Evolutionary conservation across 2,113 vertebrate genomes (phyloP).

Genomic region (Vulpes vulpes): DNA sequence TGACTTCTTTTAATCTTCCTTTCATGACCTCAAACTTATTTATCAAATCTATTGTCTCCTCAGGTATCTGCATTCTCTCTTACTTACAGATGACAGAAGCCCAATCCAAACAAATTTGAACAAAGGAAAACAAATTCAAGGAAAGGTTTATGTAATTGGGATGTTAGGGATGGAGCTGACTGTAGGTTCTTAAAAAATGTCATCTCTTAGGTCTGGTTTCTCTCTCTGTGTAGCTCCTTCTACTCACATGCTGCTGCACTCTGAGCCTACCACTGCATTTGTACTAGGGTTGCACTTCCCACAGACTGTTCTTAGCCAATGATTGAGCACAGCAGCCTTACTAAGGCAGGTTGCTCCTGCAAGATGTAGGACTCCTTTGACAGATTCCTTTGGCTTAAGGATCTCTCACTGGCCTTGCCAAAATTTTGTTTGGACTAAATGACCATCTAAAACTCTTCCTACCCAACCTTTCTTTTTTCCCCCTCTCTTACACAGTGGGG

Average conservation of each 20-base stretch:
- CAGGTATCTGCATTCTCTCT: slow-evolving; percentile 8
- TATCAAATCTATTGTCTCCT: slow-evolving; percentile 11
- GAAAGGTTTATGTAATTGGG: not conserved
- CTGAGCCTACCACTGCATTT: not conserved
- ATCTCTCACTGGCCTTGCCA: not conserved
- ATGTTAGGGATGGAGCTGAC: not conserved
- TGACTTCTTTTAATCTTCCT: slow-evolving; percentile 54
- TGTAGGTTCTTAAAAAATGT: not conserved
- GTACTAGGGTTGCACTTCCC: not conserved
- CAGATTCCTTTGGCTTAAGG: not conserved
- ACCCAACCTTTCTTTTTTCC: not conserved
- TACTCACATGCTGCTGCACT: not conserved
- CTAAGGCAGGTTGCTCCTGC: not conserved
- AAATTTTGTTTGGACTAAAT: slow-evolving; percentile 27
- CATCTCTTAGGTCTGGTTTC: not conserved
- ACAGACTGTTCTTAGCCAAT: not conserved
- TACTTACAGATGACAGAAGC: slow-evolving; percentile 45
- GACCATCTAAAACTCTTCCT: not conserved
- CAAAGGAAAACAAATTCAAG: slow-evolving; percentile 14
- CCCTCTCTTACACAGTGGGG: not conserved
- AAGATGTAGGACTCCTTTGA: not conserved
- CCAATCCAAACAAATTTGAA: slow-evolving; percentile 27
- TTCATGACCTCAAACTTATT: not conserved
- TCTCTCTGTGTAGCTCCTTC: not conserved
- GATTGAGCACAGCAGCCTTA: not conserved